A percentile compares a stretch with the other conserved stretches of the same genome.
Evolutionary conservation across 2,888 invertebrate genomes (phyloP).

Genomic region (Aspidiotus rigidus): DNA sequence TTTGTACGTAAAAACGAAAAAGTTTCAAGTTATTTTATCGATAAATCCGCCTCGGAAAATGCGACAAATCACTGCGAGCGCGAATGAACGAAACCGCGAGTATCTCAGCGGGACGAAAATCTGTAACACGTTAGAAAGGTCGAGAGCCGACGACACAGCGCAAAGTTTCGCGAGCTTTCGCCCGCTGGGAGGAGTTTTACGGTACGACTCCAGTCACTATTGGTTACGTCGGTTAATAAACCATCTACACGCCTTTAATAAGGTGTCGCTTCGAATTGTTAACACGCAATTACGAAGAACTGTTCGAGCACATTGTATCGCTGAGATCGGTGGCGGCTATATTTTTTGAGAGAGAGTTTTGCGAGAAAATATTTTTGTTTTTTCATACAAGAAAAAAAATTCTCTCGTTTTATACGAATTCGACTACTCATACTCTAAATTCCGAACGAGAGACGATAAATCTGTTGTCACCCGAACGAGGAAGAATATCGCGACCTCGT

Average conservation of each 20-base stretch:
- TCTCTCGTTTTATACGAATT: too few relatives aligned
- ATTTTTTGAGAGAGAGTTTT: too few relatives aligned
- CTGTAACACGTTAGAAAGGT: not conserved
- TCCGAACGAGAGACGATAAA: too few relatives aligned
- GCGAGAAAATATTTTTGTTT: too few relatives aligned
- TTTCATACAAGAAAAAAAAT: too few relatives aligned
- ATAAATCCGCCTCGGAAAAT: too few relatives aligned
- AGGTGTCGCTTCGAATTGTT: constrained; percentile 29
- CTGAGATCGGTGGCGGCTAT: too few relatives aligned
- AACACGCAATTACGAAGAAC: constrained; percentile 25
- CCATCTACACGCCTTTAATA: constrained; percentile 29
- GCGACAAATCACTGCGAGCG: not conserved
- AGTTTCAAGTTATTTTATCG: too few relatives aligned
- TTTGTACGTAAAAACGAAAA: not conserved
- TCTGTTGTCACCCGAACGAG: too few relatives aligned
- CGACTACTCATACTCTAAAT: too few relatives aligned
- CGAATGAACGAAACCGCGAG: constrained; percentile 1
- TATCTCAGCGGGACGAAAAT: not conserved
- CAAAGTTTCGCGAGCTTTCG: constrained; percentile 13
- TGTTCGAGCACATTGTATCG: not conserved
- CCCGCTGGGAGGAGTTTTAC: constrained; percentile 17
- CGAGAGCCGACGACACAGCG: constrained; percentile 12
- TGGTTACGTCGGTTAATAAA: constrained; percentile 21
- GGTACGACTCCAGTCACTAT: not conserved
- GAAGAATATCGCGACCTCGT: too few relatives aligned